These are phyloP conservation scores for Argynnis bischoffii DNA, from an alignment of 2,888 invertebrate species.

Conservation along the genomic window DNA sequence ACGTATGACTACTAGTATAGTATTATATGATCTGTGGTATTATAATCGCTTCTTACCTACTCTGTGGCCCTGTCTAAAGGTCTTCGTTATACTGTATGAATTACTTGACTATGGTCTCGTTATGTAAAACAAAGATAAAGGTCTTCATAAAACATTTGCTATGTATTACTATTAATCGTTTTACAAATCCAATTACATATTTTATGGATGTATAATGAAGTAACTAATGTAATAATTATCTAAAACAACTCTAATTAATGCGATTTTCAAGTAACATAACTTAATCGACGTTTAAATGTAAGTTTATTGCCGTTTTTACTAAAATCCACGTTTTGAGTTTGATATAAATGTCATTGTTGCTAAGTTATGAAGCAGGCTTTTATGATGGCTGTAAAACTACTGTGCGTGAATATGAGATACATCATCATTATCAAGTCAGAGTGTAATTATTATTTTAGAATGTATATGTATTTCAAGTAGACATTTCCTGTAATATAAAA, in stretches of 20 bases:
- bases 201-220: constrained; percentile 7
- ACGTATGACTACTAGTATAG: too few species aligned
- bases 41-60: too few species aligned
- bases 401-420: constrained; percentile 15
- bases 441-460: not conserved
- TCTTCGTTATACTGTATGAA: too few species aligned
- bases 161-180: not conserved
- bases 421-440: constrained; percentile 1
- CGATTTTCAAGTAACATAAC: constrained; percentile 7
- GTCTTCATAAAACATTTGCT: too few species aligned
- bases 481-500: too few species aligned
- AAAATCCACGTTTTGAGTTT: not conserved
- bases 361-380: constrained; percentile 21
- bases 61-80: too few species aligned
- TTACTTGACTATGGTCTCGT: too few species aligned
- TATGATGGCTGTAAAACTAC: constrained; percentile 23
- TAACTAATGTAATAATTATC: constrained; percentile 19
- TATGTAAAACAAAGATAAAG: too few species aligned
- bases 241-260: constrained; percentile 21
- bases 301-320: constrained; percentile 1
- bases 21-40: too few species aligned
- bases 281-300: constrained; percentile 1
- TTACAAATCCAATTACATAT: constrained; percentile 3
- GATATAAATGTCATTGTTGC: constrained; percentile 3
- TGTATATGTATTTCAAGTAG: not conserved